Evolutionary conservation across 2,888 invertebrate genomes (phyloP).

Genomic region (Clusia tigrina): DNA sequence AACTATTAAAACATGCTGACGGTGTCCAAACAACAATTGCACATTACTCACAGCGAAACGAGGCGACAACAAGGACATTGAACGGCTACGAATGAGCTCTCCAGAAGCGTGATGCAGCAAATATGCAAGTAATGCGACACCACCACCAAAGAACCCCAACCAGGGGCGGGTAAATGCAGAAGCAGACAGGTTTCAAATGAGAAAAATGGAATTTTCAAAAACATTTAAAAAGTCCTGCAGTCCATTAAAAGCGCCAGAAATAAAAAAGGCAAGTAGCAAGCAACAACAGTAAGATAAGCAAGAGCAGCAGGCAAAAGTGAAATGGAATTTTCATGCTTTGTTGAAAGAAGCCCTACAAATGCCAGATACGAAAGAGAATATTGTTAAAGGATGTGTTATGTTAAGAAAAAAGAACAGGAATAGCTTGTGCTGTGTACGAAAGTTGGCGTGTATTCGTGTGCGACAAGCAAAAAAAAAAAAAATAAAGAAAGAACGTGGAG

Average conservation of each 20-base stretch:
- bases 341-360: background rate
- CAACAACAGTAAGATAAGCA: background rate
- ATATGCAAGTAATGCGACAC: background rate
- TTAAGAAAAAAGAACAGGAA: no score
- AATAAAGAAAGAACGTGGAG: background rate
- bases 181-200: background rate
- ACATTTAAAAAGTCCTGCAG: background rate
- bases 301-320: background rate
- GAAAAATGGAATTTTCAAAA: background rate
- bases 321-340: constrained; percentile 21
- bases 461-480: constrained; percentile 1
- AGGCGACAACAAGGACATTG: background rate
- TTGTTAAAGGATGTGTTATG: no score
- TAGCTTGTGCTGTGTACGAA: no score
- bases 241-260: background rate
- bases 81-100: background rate
- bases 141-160: background rate
- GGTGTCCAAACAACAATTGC: constrained; percentile 2
- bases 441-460: no score
- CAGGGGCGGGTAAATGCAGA: background rate
- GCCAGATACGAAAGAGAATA: background rate
- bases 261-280: background rate
- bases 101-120: background rate
- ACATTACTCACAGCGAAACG: background rate
- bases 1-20: constrained; percentile 5